Base-by-base conservation (phyloP, 2,113 vertebrate species). In the Dolichotis patagonum region DNA sequence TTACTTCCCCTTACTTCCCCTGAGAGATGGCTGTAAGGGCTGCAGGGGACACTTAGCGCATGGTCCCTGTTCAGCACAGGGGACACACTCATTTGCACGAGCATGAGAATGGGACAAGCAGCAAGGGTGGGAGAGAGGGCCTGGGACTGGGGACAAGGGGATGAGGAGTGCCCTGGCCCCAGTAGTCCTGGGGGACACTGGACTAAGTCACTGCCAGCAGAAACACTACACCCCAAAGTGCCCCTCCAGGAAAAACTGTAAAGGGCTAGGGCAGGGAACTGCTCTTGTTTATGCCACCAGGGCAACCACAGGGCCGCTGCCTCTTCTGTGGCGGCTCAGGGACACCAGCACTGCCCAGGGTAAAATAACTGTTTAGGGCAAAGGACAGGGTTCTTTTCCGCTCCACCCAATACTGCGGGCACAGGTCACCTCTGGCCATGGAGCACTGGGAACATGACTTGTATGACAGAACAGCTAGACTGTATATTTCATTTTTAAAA, bases 21-120 rank as follows among this genome's bases (percentile, higher is more conserved):
- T 17, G 49, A 6, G 46, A 35, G 38, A 65, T 3, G 85, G 63
- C 56, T 46, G 2, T 52, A 3, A 1, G 38, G 62, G 78, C 43
- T n/a, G 49, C 65, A 49, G 67, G 10, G 16, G 7, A 58, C 11
- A 35, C 78, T 77, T 8, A 6, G 4, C 11, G 10, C 0, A 26
- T 0, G 38, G 87, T 58, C 71, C 73, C 75, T 2, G 30, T 38
- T 20, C 69, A 49, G 80, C 28, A 7, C 60, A 46, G 19, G 85
- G 19, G 77, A 19, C 2, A 0, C 1, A 35, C 32, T 13, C 2
- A 28, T n/a, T 32, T 30, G 9, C 54, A 54, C 26, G 24, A 35
- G 10, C 35, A 24, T 12, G 62, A 46, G 30, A n/a, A 30, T 3
- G 0, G 22, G n/a, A 60, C 41, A 6, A 1, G 4, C 32, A 32